Percentiles rank a stretch among this genome's conserved stretches.
Evolutionary conservation across 2,113 vertebrate species (phyloP).

Genomic region (Cyphomyrus plagiostoma): DNA sequence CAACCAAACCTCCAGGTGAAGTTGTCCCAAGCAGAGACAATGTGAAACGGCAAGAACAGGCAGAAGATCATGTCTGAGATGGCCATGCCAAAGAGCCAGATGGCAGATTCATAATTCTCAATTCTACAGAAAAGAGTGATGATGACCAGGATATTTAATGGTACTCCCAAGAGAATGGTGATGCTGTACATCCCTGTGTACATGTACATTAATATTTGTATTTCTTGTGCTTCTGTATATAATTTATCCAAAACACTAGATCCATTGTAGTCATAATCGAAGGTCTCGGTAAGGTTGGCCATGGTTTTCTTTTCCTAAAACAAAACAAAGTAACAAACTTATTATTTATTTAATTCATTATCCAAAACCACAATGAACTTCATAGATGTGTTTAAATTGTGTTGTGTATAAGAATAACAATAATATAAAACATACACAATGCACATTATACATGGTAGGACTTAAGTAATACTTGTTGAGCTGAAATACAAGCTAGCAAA

Average conservation of each 20-base stretch:
- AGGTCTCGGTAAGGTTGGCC: not conserved
- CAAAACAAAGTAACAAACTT: not conserved
- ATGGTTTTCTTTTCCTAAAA: not conserved
- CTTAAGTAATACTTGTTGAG: not conserved
- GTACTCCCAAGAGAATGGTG: slow-evolving; percentile 58
- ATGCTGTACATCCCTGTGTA: slow-evolving; percentile 51
- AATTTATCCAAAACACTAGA: not conserved
- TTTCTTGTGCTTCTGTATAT: not conserved
- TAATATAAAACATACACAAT: not conserved
- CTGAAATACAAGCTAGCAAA: not conserved
- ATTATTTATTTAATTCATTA: not conserved
- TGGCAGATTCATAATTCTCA: slow-evolving; percentile 58
- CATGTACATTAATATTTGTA: slow-evolving; percentile 16
- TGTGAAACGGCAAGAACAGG: slow-evolving; percentile 63
- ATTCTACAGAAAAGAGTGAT: slow-evolving; percentile 56
- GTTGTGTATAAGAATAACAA: not conserved
- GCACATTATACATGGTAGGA: not conserved
- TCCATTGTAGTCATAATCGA: not conserved
- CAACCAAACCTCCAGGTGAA: slow-evolving; percentile 64
- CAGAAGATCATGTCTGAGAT: slow-evolving; percentile 67
- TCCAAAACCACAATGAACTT: not conserved
- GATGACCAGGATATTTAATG: slow-evolving; percentile 68
- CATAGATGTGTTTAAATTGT: too few relatives aligned
- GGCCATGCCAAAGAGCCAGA: slow-evolving; percentile 70
- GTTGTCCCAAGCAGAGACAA: slow-evolving; percentile 59